A percentile compares a stretch with the other conserved stretches of the same genome.
Evolutionary conservation across 2,888 invertebrate genomes (phyloP).

Genomic region (Napeogenes sylphis): DNA sequence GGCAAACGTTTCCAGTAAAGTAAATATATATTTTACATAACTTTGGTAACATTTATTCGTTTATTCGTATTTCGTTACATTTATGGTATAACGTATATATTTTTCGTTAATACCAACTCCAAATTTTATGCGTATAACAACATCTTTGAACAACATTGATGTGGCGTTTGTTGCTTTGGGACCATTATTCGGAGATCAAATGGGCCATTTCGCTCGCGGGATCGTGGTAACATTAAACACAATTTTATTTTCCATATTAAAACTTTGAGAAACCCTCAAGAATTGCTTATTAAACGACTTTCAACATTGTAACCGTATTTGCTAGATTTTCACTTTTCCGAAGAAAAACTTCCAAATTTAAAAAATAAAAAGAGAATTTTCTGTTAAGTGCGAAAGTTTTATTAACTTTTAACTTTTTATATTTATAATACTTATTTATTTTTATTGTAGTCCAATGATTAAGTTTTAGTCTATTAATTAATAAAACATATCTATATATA

Average conservation of each 20-base stretch:
- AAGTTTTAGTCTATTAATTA: too few species aligned
- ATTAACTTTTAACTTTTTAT: too few species aligned
- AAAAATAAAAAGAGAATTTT: background rate
- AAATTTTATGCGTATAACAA: constrained; percentile 16
- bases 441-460: too few species aligned
- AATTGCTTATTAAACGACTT: constrained; percentile 39
- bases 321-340: constrained; percentile 18
- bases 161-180: constrained; percentile 51
- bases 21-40: too few species aligned
- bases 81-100: too few species aligned
- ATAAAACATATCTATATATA: too few species aligned
- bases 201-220: constrained; percentile 52
- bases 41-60: too few species aligned
- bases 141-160: constrained; percentile 54
- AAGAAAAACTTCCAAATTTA: background rate
- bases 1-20: too few species aligned
- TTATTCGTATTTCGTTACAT: too few species aligned
- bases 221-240: constrained; percentile 54
- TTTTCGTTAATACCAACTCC: background rate
- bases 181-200: constrained; percentile 63
- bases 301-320: constrained; percentile 23
- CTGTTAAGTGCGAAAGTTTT: too few species aligned
- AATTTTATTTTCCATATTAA: constrained; percentile 54
- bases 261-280: constrained; percentile 49
- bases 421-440: too few species aligned